Conservation (phyloP, 2,888 invertebrate genomes). For the Frankliniella intonsa region DNA sequence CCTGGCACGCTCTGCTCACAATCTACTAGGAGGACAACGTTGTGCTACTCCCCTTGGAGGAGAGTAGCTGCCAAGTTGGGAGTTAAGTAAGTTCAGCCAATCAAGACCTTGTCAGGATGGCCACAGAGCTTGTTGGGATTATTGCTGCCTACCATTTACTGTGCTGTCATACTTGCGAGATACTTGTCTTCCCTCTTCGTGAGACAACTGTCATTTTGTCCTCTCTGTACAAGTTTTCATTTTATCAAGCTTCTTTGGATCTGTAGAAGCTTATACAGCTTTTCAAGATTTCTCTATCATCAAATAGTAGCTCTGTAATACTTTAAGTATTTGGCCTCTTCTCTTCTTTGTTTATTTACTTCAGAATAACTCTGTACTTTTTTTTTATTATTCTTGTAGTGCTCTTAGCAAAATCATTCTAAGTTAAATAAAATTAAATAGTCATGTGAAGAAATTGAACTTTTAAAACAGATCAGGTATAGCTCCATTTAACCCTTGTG, state of each 20-base stretch:
- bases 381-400: conserved; percentile 35
- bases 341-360: conserved; percentile 30
- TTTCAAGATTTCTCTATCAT: conserved; percentile 37
- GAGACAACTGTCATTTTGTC: conserved; percentile 28
- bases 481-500: too few species aligned
- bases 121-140: conserved; percentile 19
- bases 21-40: conserved; percentile 46
- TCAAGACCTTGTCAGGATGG: conserved; percentile 28
- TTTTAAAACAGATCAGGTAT: too few species aligned
- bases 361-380: conserved; percentile 29
- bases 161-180: conserved; percentile 28
- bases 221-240: conserved; percentile 1
- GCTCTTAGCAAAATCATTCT: background rate
- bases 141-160: conserved; percentile 33
- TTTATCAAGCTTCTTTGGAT: background rate
- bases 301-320: conserved; percentile 31
- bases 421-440: too few species aligned
- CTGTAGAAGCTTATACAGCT: conserved; percentile 1
- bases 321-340: background rate
- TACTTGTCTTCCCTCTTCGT: conserved; percentile 26
- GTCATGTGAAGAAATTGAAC: too few species aligned
- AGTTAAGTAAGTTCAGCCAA: conserved; percentile 77
- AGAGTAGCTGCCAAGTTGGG: conserved; percentile 90
- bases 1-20: conserved; percentile 25
- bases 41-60: conserved; percentile 88